Evolutionary conservation across 2,797 vertebrate genomes (phyloP).

Genomic region (Syndactyla subalaris): DNA sequence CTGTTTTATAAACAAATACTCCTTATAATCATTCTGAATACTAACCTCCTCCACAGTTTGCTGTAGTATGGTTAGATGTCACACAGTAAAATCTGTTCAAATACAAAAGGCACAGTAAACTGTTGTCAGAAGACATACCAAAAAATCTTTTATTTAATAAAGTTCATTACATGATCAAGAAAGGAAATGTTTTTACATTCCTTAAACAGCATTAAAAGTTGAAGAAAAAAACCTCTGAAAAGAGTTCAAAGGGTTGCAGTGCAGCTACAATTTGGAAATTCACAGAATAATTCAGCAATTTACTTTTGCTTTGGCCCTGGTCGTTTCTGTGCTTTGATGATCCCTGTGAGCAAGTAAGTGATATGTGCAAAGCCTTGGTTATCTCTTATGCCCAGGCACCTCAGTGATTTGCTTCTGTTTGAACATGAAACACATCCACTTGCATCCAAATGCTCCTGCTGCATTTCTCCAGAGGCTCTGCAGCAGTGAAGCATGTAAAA

Average conservation of each 20-base stretch:
- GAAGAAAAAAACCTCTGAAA: not conserved
- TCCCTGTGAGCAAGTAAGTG: not conserved
- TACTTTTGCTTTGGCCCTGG: not conserved
- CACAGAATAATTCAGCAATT: not conserved
- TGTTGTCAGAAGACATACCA: not conserved
- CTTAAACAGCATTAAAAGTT: not conserved
- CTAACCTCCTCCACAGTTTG: not conserved
- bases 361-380: not conserved
- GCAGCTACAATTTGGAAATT: not conserved
- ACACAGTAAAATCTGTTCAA: not conserved
- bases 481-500: not conserved
- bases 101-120: not conserved
- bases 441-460: not conserved
- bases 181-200: not conserved
- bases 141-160: not conserved
- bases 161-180: not conserved
- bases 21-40: not conserved
- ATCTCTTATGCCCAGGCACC: not conserved
- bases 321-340: not conserved
- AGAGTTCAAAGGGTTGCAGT: not conserved
- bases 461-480: not conserved
- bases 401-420: not conserved
- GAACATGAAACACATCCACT: not conserved
- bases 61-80: not conserved
- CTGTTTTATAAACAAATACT: conserved; percentile 14